These are phyloP conservation scores for Pteropus alecto DNA, from an alignment of 2,113 vertebrate species.

Conservation along the genomic window DNA sequence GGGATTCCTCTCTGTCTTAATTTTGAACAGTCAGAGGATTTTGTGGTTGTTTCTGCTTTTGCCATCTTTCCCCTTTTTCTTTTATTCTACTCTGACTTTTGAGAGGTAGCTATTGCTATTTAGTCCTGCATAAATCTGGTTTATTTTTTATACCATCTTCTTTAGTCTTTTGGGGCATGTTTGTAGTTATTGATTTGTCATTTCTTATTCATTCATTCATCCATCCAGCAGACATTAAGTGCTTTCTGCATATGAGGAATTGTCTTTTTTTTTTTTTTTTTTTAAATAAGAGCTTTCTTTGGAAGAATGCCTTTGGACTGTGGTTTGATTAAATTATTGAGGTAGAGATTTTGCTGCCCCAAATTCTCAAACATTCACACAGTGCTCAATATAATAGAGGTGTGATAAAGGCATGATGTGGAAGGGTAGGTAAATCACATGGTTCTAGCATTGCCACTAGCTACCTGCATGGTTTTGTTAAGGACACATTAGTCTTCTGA, in stretches of 20 bases:
- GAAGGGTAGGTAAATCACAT: background rate
- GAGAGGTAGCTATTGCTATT: conserved; percentile 9
- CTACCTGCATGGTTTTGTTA: background rate
- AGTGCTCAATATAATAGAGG: background rate
- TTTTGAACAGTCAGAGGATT: background rate
- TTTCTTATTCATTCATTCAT: background rate
- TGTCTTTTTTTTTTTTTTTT: background rate
- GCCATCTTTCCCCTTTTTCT: background rate
- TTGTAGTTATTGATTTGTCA: background rate
- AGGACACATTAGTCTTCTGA: background rate
- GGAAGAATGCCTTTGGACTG: background rate
- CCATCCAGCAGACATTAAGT: background rate
- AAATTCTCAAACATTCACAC: background rate
- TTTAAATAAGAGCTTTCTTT: background rate
- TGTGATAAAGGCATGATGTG: background rate
- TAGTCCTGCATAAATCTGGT: background rate
- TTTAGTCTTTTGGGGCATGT: background rate
- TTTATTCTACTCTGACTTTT: background rate
- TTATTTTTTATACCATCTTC: background rate
- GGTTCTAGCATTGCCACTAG: background rate
- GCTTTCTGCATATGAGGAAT: background rate
- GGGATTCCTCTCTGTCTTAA: background rate
- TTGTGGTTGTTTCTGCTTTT: background rate
- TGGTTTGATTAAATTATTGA: background rate
- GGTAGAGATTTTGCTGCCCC: background rate